These are phyloP conservation scores for Amphipyra tragopoginis DNA, from an alignment of 2,888 invertebrate genomes.

Conservation along the genomic window DNA sequence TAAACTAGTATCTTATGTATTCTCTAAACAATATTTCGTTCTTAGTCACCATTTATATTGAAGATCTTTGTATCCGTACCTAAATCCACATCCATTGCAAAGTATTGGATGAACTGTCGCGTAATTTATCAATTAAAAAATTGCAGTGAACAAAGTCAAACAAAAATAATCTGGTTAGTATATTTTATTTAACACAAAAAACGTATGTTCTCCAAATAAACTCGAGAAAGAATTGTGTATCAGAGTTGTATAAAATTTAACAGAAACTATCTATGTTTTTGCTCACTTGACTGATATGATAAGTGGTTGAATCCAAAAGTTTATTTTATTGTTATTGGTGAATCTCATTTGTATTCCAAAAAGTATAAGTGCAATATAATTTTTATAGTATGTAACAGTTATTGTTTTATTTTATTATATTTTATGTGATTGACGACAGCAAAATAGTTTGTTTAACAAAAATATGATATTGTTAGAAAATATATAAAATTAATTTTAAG, in stretches of 20 bases:
- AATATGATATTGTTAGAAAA: neutral
- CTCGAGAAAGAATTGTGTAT: neutral
- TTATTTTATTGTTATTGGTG: slow-evolving; percentile 35
- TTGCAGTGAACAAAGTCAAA: slow-evolving; percentile 20
- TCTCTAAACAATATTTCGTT: no score
- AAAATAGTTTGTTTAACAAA: slow-evolving; percentile 19
- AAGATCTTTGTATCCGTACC: no score
- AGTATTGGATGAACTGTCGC: no score
- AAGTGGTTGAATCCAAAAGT: slow-evolving; percentile 37
- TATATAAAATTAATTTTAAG: no score
- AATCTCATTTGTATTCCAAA: slow-evolving; percentile 62
- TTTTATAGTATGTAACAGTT: slow-evolving; percentile 22
- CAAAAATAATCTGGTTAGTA: neutral
- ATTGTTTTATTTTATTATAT: slow-evolving; percentile 28
- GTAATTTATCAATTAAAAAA: neutral
- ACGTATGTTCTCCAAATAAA: slow-evolving; percentile 6
- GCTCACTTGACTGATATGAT: slow-evolving; percentile 30
- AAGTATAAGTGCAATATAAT: slow-evolving; percentile 53
- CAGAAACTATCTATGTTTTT: neutral
- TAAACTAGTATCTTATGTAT: no score
- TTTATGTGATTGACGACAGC: slow-evolving; percentile 14
- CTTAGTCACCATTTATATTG: no score
- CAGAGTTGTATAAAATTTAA: neutral
- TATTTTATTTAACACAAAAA: neutral
- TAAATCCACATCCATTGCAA: no score